Conservation (phyloP, 2,888 invertebrate species). For the Sussaba pulchella region DNA sequence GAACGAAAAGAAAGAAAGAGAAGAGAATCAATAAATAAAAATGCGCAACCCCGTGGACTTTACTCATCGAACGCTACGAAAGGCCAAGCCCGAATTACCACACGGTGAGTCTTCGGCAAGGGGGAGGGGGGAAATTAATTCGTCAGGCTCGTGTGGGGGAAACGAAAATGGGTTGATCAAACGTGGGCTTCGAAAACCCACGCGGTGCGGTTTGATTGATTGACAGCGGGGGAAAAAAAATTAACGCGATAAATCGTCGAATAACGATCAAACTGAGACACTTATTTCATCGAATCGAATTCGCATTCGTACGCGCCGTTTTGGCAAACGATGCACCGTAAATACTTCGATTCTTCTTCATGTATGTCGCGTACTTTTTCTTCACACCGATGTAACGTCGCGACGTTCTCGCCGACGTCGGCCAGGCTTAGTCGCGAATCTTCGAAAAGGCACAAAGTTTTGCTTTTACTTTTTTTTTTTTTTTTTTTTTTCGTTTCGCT, state of each 20-base stretch:
- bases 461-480: neutral
- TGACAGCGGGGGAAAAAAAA: no score
- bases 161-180: neutral
- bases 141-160: neutral
- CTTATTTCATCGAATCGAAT: constrained; percentile 44
- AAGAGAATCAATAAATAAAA: neutral
- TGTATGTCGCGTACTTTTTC: neutral
- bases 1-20: no score
- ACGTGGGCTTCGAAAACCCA: constrained; percentile 6
- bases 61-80: constrained; percentile 47
- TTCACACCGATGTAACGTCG: constrained; percentile 28
- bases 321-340: constrained; percentile 28
- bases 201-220: constrained; percentile 19
- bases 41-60: constrained; percentile 27
- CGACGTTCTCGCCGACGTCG: constrained; percentile 39
- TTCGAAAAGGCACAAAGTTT: constrained; percentile 61
- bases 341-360: constrained; percentile 22
- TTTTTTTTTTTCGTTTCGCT: no score
- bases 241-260: no score
- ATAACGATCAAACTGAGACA: constrained; percentile 36
- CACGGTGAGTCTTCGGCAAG: neutral
- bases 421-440: constrained; percentile 45
- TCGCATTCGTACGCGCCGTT: constrained; percentile 38
- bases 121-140: constrained; percentile 1
- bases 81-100: constrained; percentile 38